Evolutionary conservation across 2,113 vertebrate species (phyloP), one percentile per base, ranked within the genome.

Genomic region (Jaculus jaculus): DNA sequence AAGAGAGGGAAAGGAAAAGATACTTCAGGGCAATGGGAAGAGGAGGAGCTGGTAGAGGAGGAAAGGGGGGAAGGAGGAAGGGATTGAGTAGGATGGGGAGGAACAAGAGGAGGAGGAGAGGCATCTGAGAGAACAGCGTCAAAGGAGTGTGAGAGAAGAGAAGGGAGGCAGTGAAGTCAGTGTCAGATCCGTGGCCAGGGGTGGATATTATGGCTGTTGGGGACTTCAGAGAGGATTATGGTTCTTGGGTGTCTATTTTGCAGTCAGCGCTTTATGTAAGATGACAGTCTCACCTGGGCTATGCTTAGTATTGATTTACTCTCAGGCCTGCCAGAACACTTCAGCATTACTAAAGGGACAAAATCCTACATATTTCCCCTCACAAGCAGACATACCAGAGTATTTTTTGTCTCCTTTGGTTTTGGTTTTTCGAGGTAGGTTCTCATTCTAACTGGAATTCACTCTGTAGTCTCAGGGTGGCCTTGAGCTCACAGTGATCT

Each of bases 121-220:
- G 54, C 54, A 54, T 16, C 54, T 54, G 54, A 54, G 54, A 54
- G 10, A 54, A 12, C 97, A 97, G 97, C 34, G 74, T 78, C 16
- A 80, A 84, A 69, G 73, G 63, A 91, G 93, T 87, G 92, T 87
- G 93, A 84, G 91, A 94, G 90, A 97, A 97, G 95, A 96, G 95
- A 98, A 95, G 97, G 98, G 98, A 98, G 98, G 97, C 98, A 96
- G 98, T 98, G 98, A 98, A 98, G 98, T 98, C 99, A 99, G 98
- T 99, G 99, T 99, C 98, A 99, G 98, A 98, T 98, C 98, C 99
- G 98, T 98, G 98, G 97, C 98, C 98, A 98, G 98, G 98, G 98
- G 98, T 98, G 98, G 98, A 98, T 99, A 98, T 99, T 98, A 98
- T 98, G 98, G 98, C 98, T 99, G 98, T 98, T 97, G 97, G 98